Evolutionary conservation across 92 coral and sea anemone species (phyloP).

Genomic region (Epizoanthus rinbou): DNA sequence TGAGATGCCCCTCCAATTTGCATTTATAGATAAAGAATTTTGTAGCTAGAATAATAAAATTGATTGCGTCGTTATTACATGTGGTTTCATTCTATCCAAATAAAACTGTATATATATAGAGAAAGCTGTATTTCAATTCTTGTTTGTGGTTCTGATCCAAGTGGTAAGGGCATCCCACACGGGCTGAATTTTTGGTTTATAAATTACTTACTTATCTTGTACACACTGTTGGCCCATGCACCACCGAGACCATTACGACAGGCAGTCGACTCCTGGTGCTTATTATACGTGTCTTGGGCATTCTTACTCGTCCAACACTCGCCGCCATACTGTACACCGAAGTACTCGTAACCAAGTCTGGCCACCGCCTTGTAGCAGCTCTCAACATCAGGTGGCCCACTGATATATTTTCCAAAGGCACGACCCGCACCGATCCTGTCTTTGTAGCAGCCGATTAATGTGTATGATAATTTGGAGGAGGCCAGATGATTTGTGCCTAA

Average conservation of each 20-base stretch:
- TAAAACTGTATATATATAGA: too few relatives aligned
- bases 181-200: too few relatives aligned
- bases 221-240: conserved; percentile 10
- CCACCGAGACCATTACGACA: conserved; percentile 19
- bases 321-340: conserved; percentile 1
- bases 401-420: neutral
- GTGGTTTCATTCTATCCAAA: too few relatives aligned
- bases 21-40: too few relatives aligned
- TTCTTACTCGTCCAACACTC: conserved; percentile 18
- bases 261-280: neutral
- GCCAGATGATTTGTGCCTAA: neutral
- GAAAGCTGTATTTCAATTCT: too few relatives aligned
- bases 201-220: conserved; percentile 8
- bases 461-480: neutral
- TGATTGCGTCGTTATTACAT: too few relatives aligned
- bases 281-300: neutral
- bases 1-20: too few relatives aligned
- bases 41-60: too few relatives aligned
- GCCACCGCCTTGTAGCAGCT: neutral
- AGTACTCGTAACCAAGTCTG: neutral
- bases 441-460: conserved; percentile 2
- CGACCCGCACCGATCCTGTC: neutral
- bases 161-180: too few relatives aligned
- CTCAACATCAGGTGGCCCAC: neutral
- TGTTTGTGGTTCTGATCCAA: too few relatives aligned